Percentiles rank a stretch among this genome's conserved stretches.
phyloP scores from a whole-genome alignment of 1,140 invertebrate genomes.

The Drosophila cardini region DNA sequence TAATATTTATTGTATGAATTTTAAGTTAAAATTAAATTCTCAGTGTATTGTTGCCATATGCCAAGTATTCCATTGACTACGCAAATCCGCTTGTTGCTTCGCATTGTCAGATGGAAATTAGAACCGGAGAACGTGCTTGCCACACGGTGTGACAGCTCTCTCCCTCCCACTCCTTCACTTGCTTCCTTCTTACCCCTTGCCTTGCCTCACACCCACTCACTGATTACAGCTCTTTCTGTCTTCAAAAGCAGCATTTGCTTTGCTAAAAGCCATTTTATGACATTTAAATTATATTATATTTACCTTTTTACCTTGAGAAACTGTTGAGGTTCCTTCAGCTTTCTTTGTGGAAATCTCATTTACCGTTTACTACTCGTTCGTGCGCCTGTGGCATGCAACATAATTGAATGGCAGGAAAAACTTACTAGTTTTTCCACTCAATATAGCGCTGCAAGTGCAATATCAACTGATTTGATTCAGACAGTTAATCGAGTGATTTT shows the following conservation, averaged over 20 bases:
- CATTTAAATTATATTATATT: constrained; percentile 50
- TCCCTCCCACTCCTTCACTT: too few relatives aligned
- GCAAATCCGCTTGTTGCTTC: constrained; percentile 47
- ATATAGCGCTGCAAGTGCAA: constrained; percentile 11
- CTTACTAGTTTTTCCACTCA: constrained; percentile 14
- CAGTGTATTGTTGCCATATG: background rate
- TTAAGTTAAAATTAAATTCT: too few relatives aligned
- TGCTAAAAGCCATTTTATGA: constrained; percentile 24
- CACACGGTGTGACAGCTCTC: background rate
- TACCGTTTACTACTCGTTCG: constrained; percentile 21
- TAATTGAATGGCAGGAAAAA: constrained; percentile 45
- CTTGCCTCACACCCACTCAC: too few relatives aligned
- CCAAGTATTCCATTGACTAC: constrained; percentile 17
- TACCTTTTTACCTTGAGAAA: constrained; percentile 15
- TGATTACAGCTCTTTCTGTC: too few relatives aligned
- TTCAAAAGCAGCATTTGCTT: constrained; percentile 4
- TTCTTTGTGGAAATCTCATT: constrained; percentile 44
- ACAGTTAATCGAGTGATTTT: constrained; percentile 35
- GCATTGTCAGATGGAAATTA: constrained; percentile 30
- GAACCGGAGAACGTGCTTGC: background rate
- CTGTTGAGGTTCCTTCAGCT: constrained; percentile 10
- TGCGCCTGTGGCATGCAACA: constrained; percentile 23
- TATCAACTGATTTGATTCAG: constrained; percentile 44
- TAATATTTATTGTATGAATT: too few relatives aligned
- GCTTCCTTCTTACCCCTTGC: too few relatives aligned